Evolutionary conservation across 2,888 invertebrate species (phyloP).

Genomic region (Osmoderma eremita): DNA sequence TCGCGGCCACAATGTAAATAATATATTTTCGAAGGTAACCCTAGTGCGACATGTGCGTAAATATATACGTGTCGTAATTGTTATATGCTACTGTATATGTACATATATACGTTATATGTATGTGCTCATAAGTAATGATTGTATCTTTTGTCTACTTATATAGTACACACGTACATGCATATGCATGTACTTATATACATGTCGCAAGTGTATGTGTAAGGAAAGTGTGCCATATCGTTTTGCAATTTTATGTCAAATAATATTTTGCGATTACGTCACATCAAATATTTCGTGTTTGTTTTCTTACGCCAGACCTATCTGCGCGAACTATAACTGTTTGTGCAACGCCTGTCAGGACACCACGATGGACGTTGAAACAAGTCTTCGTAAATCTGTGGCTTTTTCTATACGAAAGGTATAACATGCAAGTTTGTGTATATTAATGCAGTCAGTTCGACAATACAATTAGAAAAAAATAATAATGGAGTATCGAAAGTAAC

Average conservation of each 20-base stretch:
- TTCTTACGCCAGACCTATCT: conserved; percentile 10
- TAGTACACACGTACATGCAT: too few relatives aligned
- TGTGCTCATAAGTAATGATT: background rate
- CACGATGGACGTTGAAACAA: too few relatives aligned
- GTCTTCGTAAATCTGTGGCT: too few relatives aligned
- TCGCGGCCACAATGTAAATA: conserved; percentile 11
- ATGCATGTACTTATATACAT: too few relatives aligned
- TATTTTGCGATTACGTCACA: conserved; percentile 22
- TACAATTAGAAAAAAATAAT: too few relatives aligned
- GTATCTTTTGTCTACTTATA: background rate
- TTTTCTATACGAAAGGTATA: too few relatives aligned
- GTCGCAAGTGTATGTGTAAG: background rate
- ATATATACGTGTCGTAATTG: conserved; percentile 2
- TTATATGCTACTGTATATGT: background rate
- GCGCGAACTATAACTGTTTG: background rate
- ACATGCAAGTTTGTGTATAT: too few relatives aligned
- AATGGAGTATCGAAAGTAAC: too few relatives aligned
- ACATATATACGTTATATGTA: background rate
- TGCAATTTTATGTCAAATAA: conserved; percentile 31
- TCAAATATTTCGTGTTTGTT: conserved; percentile 7
- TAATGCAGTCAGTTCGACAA: too few relatives aligned
- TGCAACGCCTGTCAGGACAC: conserved; percentile 6
- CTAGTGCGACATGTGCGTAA: background rate
- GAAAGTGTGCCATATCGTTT: conserved; percentile 21
- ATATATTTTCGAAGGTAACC: conserved; percentile 23